Evolutionary conservation across 64 coral and sea anemone species (phyloP).

Genomic region (Pocillopora verrucosa): DNA sequence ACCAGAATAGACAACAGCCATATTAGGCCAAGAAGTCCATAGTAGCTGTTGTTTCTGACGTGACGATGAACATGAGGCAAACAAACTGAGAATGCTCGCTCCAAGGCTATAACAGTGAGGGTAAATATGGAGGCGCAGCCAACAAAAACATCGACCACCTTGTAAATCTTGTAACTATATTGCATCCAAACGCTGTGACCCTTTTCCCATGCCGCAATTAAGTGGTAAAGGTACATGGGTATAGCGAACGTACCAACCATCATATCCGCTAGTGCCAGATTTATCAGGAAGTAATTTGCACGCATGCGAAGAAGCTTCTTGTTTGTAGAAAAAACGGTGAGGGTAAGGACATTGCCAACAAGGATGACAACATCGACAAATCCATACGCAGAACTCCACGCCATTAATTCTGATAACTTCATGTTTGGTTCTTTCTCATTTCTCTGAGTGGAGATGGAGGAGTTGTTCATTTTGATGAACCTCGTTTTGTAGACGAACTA

Average conservation of each 20-base stretch:
- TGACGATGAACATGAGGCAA: slow-evolving; percentile 73
- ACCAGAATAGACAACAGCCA: slow-evolving; percentile 72
- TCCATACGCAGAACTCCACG: slow-evolving; percentile 65
- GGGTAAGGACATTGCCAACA: slow-evolving; percentile 76
- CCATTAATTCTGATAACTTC: slow-evolving; percentile 52
- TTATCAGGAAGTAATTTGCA: slow-evolving; percentile 86
- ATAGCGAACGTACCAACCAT: slow-evolving; percentile 76
- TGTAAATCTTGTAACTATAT: slow-evolving; percentile 33
- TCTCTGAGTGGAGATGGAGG: neutral
- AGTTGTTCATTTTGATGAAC: slow-evolving; percentile 14
- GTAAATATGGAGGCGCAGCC: slow-evolving; percentile 91
- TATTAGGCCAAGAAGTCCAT: slow-evolving; percentile 49
- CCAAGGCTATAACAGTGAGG: slow-evolving; percentile 71
- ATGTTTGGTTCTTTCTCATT: neutral
- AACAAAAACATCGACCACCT: slow-evolving; percentile 84
- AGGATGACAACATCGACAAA: slow-evolving; percentile 70
- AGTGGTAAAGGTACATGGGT: slow-evolving; percentile 73
- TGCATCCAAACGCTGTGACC: slow-evolving; percentile 29
- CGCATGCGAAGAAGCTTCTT: slow-evolving; percentile 72
- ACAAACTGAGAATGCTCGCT: slow-evolving; percentile 74
- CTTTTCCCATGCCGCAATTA: slow-evolving; percentile 41
- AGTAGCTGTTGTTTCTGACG: slow-evolving; percentile 51
- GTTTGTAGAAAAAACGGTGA: slow-evolving; percentile 75
- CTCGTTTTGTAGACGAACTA: neutral
- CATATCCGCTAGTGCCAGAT: slow-evolving; percentile 80